Conservation (phyloP, 2,113 vertebrate species). For the Paradoxurus hermaphroditus region DNA sequence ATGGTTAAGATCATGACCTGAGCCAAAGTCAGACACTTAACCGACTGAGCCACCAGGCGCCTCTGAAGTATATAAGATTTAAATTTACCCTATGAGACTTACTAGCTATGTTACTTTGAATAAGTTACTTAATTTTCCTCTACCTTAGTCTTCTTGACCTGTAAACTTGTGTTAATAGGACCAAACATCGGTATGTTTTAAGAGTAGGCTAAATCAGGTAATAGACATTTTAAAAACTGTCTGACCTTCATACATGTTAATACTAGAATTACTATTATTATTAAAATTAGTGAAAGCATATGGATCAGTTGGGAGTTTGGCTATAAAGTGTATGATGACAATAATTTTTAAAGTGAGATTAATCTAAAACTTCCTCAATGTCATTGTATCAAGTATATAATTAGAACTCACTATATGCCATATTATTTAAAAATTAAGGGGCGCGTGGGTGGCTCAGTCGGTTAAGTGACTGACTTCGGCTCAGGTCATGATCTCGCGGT, state of each 20-base stretch:
- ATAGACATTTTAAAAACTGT: neutral
- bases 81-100: neutral
- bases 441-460: no score
- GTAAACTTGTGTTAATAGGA: neutral
- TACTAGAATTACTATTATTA: neutral
- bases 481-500: no score
- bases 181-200: neutral
- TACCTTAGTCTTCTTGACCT: neutral
- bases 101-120: neutral
- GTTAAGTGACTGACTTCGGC: no score
- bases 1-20: no score
- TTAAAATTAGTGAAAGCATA: neutral
- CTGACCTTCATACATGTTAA: neutral
- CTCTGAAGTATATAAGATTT: neutral
- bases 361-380: neutral
- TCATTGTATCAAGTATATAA: neutral
- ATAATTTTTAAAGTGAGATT: constrained; percentile 8
- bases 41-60: no score
- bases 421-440: constrained; percentile 10
- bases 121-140: neutral
- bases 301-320: neutral
- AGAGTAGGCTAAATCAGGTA: neutral
- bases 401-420: neutral
- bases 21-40: no score
- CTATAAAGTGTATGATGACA: neutral